A percentile compares a stretch with the other conserved stretches of the same genome.
Conservation (phyloP, 2,888 invertebrate genomes). For the Cephalotes varians region DNA sequence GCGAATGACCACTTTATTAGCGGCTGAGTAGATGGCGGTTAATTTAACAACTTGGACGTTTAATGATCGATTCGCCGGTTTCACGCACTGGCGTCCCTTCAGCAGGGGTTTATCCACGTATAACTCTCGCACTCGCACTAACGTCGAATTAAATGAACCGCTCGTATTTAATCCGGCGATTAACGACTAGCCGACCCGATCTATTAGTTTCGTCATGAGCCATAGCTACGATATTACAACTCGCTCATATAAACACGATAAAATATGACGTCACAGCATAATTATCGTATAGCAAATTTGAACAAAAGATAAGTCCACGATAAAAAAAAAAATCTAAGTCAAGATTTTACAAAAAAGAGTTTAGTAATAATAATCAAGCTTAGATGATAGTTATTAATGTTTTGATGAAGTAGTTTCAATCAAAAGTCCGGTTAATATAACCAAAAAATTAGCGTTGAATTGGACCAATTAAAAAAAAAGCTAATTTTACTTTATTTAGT, state of each 20-base stretch:
- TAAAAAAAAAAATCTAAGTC: neutral
- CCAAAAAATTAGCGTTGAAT: no score
- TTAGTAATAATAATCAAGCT: no score
- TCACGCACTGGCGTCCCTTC: constrained; percentile 67
- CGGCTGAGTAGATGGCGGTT: constrained; percentile 76
- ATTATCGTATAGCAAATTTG: neutral
- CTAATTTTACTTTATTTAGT: no score
- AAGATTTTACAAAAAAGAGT: neutral
- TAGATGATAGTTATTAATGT: no score
- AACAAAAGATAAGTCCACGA: neutral
- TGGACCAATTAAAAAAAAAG: no score
- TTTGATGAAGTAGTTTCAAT: no score
- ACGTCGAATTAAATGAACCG: constrained; percentile 62
- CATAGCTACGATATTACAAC: constrained; percentile 19
- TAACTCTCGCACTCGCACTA: constrained; percentile 46
- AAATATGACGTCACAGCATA: neutral
- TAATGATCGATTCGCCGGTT: constrained; percentile 81
- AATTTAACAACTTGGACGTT: constrained; percentile 80
- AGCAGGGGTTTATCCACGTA: constrained; percentile 17
- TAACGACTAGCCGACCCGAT: constrained; percentile 45
- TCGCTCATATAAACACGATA: neutral
- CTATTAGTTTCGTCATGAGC: constrained; percentile 14
- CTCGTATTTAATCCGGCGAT: constrained; percentile 57
- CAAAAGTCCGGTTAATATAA: no score
- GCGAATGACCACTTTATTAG: constrained; percentile 79